Conservation (phyloP, 2,888 invertebrate genomes). For the Leucoma salicis region DNA sequence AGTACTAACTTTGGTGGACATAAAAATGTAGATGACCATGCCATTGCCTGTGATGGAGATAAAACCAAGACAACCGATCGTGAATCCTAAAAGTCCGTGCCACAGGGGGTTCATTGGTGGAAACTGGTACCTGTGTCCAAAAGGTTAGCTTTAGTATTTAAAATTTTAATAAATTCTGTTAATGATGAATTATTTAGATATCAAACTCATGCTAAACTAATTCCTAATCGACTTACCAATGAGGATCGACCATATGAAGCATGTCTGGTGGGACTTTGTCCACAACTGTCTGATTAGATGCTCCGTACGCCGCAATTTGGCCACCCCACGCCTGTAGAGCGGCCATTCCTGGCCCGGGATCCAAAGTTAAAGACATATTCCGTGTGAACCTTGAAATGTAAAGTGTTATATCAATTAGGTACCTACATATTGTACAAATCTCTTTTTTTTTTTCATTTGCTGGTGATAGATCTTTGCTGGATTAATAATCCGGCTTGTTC, state of each 20-base stretch:
- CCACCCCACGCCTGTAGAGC: constrained; percentile 77
- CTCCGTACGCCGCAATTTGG: constrained; percentile 71
- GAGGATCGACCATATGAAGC: constrained; percentile 88
- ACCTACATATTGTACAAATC: too few relatives aligned
- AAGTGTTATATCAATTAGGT: too few relatives aligned
- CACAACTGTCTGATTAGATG: constrained; percentile 89
- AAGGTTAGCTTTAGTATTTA: background rate
- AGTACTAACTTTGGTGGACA: constrained; percentile 82
- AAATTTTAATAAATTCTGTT: too few relatives aligned
- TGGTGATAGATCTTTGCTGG: too few relatives aligned
- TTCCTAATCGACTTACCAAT: constrained; percentile 84
- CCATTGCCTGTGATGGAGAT: constrained; percentile 87
- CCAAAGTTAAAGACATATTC: constrained; percentile 68
- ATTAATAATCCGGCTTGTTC: too few relatives aligned
- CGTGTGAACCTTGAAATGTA: too few relatives aligned
- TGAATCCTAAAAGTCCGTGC: constrained; percentile 91
- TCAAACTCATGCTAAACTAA: too few relatives aligned
- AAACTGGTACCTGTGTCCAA: constrained; percentile 88
- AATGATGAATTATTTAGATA: too few relatives aligned
- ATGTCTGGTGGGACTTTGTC: constrained; percentile 90
- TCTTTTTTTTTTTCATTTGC: too few relatives aligned
- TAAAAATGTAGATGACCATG: constrained; percentile 89
- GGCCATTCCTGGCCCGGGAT: constrained; percentile 70
- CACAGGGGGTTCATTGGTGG: constrained; percentile 94
- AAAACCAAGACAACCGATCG: constrained; percentile 88